Conservation (phyloP, 2,797 vertebrate genomes). For the Poecilia picta region DNA sequence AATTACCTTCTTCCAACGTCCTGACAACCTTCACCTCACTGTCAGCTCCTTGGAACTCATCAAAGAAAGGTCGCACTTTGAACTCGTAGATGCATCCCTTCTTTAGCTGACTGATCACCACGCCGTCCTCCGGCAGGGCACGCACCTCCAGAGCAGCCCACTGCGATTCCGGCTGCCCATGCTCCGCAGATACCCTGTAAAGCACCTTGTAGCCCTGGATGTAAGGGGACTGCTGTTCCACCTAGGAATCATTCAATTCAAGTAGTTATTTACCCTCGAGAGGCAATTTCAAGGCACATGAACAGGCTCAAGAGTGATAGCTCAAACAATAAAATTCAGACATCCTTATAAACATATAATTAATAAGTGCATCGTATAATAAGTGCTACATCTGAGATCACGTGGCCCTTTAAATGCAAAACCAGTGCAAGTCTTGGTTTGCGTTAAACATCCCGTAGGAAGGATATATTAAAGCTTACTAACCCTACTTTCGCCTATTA, state of each 20-base stretch:
- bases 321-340: too few relatives aligned
- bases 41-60: constrained; percentile 98
- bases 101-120: constrained; percentile 89
- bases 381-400: neutral
- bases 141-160: constrained; percentile 93
- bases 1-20: constrained; percentile 94
- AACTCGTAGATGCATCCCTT: constrained; percentile 96
- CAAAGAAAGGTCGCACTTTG: constrained; percentile 97
- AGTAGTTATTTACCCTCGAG: too few relatives aligned
- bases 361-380: neutral
- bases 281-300: too few relatives aligned
- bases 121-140: constrained; percentile 86
- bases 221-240: constrained; percentile 95
- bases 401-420: neutral
- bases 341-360: too few relatives aligned
- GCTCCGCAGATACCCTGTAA: constrained; percentile 84
- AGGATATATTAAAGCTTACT: constrained; percentile 38
- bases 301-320: too few relatives aligned
- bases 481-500: constrained; percentile 40
- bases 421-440: neutral
- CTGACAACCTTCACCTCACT: constrained; percentile 95
- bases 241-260: constrained; percentile 73
- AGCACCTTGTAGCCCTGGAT: constrained; percentile 97
- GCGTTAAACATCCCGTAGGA: constrained; percentile 14
- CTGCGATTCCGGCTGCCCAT: constrained; percentile 84